Base-by-base conservation (phyloP, 2,113 vertebrate species). In the Chaetodon auriga region DNA sequence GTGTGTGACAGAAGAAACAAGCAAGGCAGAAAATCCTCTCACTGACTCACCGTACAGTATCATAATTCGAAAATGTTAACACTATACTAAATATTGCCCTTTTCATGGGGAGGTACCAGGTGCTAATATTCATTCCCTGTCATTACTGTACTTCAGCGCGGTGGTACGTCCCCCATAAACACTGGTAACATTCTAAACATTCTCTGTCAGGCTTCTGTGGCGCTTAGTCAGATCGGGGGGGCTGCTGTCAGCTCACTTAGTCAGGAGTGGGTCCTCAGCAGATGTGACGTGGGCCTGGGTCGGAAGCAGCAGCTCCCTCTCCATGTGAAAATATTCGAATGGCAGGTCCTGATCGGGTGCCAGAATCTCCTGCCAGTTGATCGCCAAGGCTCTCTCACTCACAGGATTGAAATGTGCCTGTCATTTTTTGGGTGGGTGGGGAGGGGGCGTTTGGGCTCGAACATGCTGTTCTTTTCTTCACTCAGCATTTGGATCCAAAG, bases 321-420 rank as follows among this genome's bases (percentile, higher is more conserved):
- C 80, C 54, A 71, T 85, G 78, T 86, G 86, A 90, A 89, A 86
- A 88, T 80, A 83, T 92, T 83, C 68, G 38, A 88, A 88, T 72
- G 68, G 83, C 76, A 87, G 84, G 69, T 92, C 77, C 88, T 90
- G 84, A 92, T 86, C 25, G 14, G 78, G 41, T 54, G 93, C 92
- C 92, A 93, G 80, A 61, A 83, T 84, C 86, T 88, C 72, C 76
- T 80, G 87, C 90, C 90, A 88, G 91, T 75, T 15, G 68, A 87
- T 87, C 60, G 72, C 74, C 81, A 63, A 80, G 86, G 84, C 78
- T 66, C 87, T 91, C 82, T 92, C 90, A 63, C 81, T 93, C 82
- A 85, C 86, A 93, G 87, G 93, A 90, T 88, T 92, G 89, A 92
- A 91, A 90, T 92, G 91, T 93, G 87, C 91, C 89, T 91, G 93